Base-by-base conservation (phyloP, 2,113 vertebrate genomes). In the Eurypyga helias region DNA sequence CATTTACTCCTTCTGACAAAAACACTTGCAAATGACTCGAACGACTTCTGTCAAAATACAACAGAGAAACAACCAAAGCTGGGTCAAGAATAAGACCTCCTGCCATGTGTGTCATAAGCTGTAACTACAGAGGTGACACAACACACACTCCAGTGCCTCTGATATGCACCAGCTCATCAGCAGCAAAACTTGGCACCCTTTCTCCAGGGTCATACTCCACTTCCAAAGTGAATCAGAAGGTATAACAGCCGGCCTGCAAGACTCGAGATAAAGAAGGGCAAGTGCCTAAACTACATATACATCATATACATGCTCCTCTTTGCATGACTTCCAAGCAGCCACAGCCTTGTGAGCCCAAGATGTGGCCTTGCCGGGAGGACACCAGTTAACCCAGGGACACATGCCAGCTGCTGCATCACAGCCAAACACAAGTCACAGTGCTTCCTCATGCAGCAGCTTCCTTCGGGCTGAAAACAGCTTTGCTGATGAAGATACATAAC, bases 151-250 rank as follows among this genome's bases (percentile, higher is more conserved):
- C 43, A 60, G 2, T 1, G 1, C 33, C 34, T 85, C 55, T 9
- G 19, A 23, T 7, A 17, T 0, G 0, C 80, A n/a, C 15, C 25
- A 86, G 15, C 19, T 58, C 36, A 41, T 6, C 36, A 46, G 25
- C 33, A 77, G 46, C 36, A 75, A 89, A 87, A 33, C 36, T 11
- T 60, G 51, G 52, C 1, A 2, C 24, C 16, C 28, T 52, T 64
- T 61, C 45, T 34, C n/a, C 10, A 10, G 34, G 21, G 6, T 10
- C 3, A 0, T 4, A 17, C 21, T 51, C 11, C 0, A 0, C 29
- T 80, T 62, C 41, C 41, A 61, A 65, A 52, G 52, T 1, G 2
- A 45, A 60, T 24, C 38, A 45, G 21, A 85, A 60, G 9, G 10
- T 18, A 55, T 75, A 82, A 13, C 17, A 48, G 18, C 13, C 31